Base-by-base conservation (phyloP, 2,797 vertebrate species). In the Eptatretus atami region DNA sequence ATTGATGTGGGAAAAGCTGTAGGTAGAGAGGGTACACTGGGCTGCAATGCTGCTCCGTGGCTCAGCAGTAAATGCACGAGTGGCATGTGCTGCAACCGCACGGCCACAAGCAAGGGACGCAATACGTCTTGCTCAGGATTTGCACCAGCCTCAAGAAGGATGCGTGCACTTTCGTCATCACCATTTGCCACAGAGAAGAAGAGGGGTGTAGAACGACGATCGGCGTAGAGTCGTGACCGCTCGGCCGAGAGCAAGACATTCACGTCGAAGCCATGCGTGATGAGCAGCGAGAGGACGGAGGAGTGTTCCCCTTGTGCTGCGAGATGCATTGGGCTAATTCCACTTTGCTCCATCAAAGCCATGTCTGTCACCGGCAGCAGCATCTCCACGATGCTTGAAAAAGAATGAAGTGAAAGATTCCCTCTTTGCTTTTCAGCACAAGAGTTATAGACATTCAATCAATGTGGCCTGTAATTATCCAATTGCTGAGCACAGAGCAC, bases 271-370 rank as follows among this genome's bases (percentile, higher is more conserved):
- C 82, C 83, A 1, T 78, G 78, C 3, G 75, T 69, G 0, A 95
- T 77, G 67, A 95, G 78, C 61, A 75, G 66, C 69, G 87, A 81
- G 54, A 96, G 71, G 63, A 83, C 72, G 1, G 76, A 75, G 1
- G 86, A 78, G 0, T 76, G 74, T 72, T 92, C 83, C 64, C 77
- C 75, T 53, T 96, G 85, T 0, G 84, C 84, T 0, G 90, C 90
- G n/a, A 90, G 57, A 68, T 96, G 90, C 52, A 96, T 75, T 0
- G 90, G 90, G 65, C 86, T 96, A 73, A 93, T 81, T 55, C 90
- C 88, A 0, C 79, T 76, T 1, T 82, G 73, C 52, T 79, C 76
- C 68, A 94, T 68, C 2, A 81, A 75, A n/a, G 78, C 75, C 68
- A 79, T 81, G 65, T 80, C 84, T n/a, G 86, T 95, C 69, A 75